Base-by-base conservation (phyloP, 2,888 invertebrate genomes). In the Bellardia bayeri region DNA sequence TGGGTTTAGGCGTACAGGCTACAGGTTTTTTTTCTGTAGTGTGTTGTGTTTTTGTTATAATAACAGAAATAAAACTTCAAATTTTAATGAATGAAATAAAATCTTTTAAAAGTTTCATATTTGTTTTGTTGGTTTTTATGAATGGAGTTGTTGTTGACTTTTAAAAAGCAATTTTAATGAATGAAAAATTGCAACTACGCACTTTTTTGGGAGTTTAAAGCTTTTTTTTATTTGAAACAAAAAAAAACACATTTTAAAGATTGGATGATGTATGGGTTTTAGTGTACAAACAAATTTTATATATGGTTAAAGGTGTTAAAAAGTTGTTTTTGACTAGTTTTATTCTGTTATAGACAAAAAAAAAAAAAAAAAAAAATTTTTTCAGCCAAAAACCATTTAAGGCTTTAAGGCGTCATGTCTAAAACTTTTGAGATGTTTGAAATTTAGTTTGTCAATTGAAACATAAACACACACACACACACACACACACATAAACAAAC, bases 231-330 rank as follows among this genome's bases (percentile, higher is more conserved):
- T 37, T 37, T 37, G 3, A 37, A 37, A 5, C 4, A 37, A 37
- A 37, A 33, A 33, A 33, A 33, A 33, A 37, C 4, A 37, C 37
- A 37, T 37, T 37, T 37, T 1, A 37, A 37, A 37, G 37, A 37
- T 37, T 51, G 37, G 51, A 54, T 69, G 71, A 82, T 79, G 45
- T 63, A 86, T 86, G 58, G 69, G 78, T 42, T 82, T 75, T 66
- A 4, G 8, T 40, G 40, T 58, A 74, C 66, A 37, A 74, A 45
- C 64, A 72, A 30, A 82, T 23, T n/a, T 76, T 74, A 79, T n/a
- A 87, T 84, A 84, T 91, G 90, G 90, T 90, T 91, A 91, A 90
- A 92, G 92, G 92, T 92, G 92, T 92, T 92, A 91, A 92, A 92
- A 92, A 91, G 92, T 92, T 91, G 92, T 92, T 92, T 92, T 91